Evolutionary conservation across 2,888 invertebrate species (phyloP).

Genomic region (Platycheirus albimanus): DNA sequence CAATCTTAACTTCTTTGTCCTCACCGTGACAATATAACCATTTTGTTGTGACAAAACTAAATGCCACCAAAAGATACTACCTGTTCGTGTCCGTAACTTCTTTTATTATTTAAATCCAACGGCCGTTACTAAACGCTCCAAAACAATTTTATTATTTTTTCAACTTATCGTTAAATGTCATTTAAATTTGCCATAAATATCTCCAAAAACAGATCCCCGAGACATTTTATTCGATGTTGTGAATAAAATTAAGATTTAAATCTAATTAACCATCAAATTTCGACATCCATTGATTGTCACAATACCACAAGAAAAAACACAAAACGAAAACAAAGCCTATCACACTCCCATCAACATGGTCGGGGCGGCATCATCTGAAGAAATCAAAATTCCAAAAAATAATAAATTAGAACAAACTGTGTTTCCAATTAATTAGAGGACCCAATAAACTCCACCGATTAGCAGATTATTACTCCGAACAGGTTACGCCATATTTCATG

Average conservation of each 20-base stretch:
- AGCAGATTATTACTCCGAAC: conserved; percentile 68
- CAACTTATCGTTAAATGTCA: conserved; percentile 44
- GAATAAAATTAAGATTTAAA: conserved; percentile 67
- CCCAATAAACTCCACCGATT: conserved; percentile 72
- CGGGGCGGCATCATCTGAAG: conserved; percentile 62
- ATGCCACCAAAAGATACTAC: conserved; percentile 1
- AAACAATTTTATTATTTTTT: conserved; percentile 43
- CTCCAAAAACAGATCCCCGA: conserved; percentile 18
- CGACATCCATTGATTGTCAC: conserved; percentile 67
- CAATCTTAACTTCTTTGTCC: no score
- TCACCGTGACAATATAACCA: not conserved
- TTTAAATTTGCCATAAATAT: conserved; percentile 60
- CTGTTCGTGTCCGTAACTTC: not conserved
- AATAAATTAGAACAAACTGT: conserved; percentile 74
- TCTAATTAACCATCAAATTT: conserved; percentile 69
- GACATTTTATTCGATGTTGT: conserved; percentile 26
- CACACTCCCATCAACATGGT: conserved; percentile 4
- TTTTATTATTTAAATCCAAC: conserved; percentile 15
- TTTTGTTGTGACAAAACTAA: conserved; percentile 21
- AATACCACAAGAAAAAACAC: conserved; percentile 23
- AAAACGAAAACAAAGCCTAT: conserved; percentile 14
- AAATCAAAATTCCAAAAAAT: conserved; percentile 59
- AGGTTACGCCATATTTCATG: conserved; percentile 74
- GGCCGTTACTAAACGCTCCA: conserved; percentile 36
- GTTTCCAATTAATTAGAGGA: conserved; percentile 73